These are phyloP conservation scores for Chamaedrilus cognettii DNA, from an alignment of 2,888 invertebrate species.

Conservation along the genomic window DNA sequence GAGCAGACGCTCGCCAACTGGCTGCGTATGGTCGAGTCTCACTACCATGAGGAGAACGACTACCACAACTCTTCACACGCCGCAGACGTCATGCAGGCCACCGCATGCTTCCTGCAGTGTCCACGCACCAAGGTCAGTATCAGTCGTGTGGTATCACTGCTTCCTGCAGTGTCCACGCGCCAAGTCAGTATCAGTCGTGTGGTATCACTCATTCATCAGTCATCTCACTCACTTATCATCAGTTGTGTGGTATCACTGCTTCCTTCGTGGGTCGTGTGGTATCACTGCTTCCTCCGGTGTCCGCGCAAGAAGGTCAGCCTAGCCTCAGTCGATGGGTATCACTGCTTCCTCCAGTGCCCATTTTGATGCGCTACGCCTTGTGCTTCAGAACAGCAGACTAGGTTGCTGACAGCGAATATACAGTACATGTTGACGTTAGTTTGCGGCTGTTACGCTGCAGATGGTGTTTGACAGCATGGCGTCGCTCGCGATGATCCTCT, in stretches of 20 bases:
- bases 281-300: too few relatives aligned
- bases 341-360: too few relatives aligned
- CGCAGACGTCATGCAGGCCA: neutral
- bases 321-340: too few relatives aligned
- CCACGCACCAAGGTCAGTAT: slow-evolving; percentile 47
- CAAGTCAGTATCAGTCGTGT: too few relatives aligned
- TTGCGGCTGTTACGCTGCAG: neutral
- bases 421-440: neutral
- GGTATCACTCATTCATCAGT: neutral
- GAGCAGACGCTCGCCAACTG: neutral
- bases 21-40: neutral
- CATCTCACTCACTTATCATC: neutral
- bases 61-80: neutral
- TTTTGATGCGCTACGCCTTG: too few relatives aligned
- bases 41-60: neutral
- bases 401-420: neutral
- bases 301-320: too few relatives aligned
- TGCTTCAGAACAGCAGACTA: too few relatives aligned
- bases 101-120: neutral
- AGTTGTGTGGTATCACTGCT: too few relatives aligned
- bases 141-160: too few relatives aligned
- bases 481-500: neutral
- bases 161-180: too few relatives aligned
- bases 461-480: neutral
- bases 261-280: too few relatives aligned